Evolutionary conservation across 92 coral and sea anemone species (phyloP), one percentile per base, ranked within the genome.

Genomic region (Actinostola sp.): DNA sequence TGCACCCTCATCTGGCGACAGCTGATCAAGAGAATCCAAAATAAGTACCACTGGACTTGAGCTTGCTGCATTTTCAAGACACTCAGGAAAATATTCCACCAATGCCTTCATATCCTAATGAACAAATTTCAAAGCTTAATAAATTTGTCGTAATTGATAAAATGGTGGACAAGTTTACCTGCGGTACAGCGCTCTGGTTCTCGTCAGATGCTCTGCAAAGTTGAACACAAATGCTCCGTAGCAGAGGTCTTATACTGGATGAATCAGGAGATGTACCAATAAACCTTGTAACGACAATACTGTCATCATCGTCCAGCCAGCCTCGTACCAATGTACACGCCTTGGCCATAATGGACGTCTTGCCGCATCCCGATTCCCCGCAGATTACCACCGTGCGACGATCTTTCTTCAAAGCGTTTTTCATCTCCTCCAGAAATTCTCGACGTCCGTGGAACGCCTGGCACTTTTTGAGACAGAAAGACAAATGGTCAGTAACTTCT

Each of bases 361-460:
- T 95, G 0, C 99, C 99, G 46, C 97, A 95, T 6, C 99, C 99
- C 0, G 99, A 95, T 60, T 87, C 87, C 8, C 99, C 99, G 38
- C 83, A 74, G n/a, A 95, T 81, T 8, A 94, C 88, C 14, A 80
- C 71, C 44, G 79, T 70, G 0, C 82, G 88, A 10, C 64, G 62
- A 12, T 73, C 82, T 20, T 81, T 65, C 17, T 57, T 74, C 11
- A 89, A 27, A 3, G 84, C 72, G 41, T 81, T 57, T 63, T 75
- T 84, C 45, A 89, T 80, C 24, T 63, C 79, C 32, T 73, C 66
- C 9, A 91, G 75, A 29, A 95, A 89, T 3, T 87, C 81, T 51
- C 73, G 63, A 32, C 99, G 88, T 2, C 99, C 99, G 30, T 91
- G 95, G 44, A 93, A 95, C 12, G 91, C 50, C 28, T 85, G 67